A percentile compares a stretch with the other conserved stretches of the same genome.
phyloP scores from a whole-genome alignment of 2,888 invertebrate genomes.

The Halocaridina rubra region DNA sequence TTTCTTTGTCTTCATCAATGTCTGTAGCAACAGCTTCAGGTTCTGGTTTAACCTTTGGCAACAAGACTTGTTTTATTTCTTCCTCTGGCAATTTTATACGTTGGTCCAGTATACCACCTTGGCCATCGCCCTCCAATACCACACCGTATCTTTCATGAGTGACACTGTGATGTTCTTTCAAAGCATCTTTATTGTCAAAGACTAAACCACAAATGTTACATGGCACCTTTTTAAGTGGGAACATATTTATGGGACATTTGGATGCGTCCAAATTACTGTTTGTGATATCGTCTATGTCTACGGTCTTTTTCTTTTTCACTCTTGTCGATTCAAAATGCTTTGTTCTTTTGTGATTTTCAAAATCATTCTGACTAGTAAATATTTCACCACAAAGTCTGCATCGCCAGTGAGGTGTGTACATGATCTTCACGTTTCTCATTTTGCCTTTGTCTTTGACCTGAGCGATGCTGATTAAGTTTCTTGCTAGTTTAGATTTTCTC shows the following conservation, averaged over 20 bases:
- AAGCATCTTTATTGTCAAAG: neutral
- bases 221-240: neutral
- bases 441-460: neutral
- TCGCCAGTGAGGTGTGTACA: neutral
- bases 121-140: slow-evolving; percentile 29
- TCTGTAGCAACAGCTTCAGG: neutral
- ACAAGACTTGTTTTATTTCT: neutral
- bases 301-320: neutral
- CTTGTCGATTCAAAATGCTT: slow-evolving; percentile 6
- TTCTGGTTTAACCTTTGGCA: neutral
- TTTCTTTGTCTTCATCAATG: neutral
- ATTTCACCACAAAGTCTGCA: slow-evolving; percentile 17
- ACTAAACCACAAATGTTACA: neutral
- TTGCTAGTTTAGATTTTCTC: neutral
- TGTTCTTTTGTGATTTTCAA: neutral
- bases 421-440: neutral
- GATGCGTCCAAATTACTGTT: neutral
- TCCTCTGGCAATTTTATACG: neutral
- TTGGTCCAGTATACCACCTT: slow-evolving; percentile 21
- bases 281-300: neutral
- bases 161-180: neutral
- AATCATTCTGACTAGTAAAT: neutral
- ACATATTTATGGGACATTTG: neutral
- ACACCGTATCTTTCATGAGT: slow-evolving; percentile 19
- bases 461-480: neutral